phyloP scores from a whole-genome alignment of 2,113 vertebrate genomes.

The Arizona elegans region DNA sequence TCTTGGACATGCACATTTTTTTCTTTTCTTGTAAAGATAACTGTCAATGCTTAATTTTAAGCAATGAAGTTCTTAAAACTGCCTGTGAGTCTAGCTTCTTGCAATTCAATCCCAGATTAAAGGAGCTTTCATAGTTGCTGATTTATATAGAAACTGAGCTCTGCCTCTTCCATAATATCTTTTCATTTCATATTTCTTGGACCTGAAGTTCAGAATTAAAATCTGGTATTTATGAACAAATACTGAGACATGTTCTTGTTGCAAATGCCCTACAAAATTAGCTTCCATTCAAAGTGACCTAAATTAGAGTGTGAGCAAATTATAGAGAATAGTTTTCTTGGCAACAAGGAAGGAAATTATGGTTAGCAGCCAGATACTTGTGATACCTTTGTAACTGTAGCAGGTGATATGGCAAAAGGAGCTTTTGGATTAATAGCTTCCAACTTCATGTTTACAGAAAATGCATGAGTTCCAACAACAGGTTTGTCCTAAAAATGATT shows the following conservation, averaged over 20 bases:
- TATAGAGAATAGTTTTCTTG: background rate
- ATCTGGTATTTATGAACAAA: background rate
- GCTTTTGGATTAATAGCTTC: conserved; percentile 88
- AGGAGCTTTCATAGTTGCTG: background rate
- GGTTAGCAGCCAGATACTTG: background rate
- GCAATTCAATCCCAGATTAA: background rate
- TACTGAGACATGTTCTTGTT: background rate
- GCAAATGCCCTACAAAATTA: background rate
- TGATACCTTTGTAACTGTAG: conserved; percentile 89
- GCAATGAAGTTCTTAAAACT: background rate
- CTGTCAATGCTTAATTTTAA: background rate
- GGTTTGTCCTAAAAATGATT: conserved; percentile 82
- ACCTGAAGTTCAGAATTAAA: background rate
- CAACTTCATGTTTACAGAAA: conserved; percentile 92
- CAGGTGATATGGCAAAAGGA: conserved; percentile 91
- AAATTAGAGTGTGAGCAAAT: background rate
- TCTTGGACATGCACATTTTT: no score
- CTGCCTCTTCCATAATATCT: background rate
- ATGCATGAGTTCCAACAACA: conserved; percentile 79
- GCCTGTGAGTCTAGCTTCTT: background rate
- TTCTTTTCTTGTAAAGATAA: background rate
- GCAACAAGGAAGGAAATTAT: background rate
- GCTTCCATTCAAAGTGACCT: background rate
- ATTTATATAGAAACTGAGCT: background rate
- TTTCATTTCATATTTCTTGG: background rate